Percentiles rank a stretch among this genome's conserved stretches.
These are phyloP conservation scores for Saguinus imperator DNA, from an alignment of 2,113 vertebrate genomes.

Conservation along the genomic window DNA sequence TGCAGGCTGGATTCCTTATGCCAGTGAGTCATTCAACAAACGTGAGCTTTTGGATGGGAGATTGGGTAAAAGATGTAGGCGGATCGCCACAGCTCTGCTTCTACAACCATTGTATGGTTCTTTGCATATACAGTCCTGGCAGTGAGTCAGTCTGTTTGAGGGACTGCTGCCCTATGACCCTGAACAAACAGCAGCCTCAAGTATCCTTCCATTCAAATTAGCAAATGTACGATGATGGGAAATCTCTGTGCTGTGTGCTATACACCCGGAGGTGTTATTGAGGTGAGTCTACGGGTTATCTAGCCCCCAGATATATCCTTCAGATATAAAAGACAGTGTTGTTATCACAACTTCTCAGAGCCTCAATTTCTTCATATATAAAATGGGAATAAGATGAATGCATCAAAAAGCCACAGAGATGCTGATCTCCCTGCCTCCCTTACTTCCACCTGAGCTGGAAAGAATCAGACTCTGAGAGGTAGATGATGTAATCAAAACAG, in stretches of 20 bases:
- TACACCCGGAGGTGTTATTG: neutral
- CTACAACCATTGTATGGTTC: accelerated
- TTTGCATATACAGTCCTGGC: neutral
- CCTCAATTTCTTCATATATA: neutral
- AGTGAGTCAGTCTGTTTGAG: neutral
- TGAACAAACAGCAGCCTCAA: neutral
- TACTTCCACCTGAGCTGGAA: neutral
- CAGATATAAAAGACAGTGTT: neutral
- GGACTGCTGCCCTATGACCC: neutral
- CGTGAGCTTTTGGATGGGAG: neutral
- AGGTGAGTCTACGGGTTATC: neutral
- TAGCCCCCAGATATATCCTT: neutral
- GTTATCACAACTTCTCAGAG: conserved; percentile 2
- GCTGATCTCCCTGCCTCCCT: neutral
- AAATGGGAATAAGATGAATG: neutral
- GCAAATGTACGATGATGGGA: neutral
- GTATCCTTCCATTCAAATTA: neutral
- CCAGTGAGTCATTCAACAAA: conserved; percentile 20
- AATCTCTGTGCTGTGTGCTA: neutral
- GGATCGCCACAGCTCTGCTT: neutral
- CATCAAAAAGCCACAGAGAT: neutral
- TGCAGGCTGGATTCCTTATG: neutral
- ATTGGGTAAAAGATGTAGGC: neutral
- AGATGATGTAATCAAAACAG: neutral
- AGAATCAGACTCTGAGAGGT: neutral